Conservation (phyloP, 2,113 vertebrate genomes). For the Zapornia atra region DNA sequence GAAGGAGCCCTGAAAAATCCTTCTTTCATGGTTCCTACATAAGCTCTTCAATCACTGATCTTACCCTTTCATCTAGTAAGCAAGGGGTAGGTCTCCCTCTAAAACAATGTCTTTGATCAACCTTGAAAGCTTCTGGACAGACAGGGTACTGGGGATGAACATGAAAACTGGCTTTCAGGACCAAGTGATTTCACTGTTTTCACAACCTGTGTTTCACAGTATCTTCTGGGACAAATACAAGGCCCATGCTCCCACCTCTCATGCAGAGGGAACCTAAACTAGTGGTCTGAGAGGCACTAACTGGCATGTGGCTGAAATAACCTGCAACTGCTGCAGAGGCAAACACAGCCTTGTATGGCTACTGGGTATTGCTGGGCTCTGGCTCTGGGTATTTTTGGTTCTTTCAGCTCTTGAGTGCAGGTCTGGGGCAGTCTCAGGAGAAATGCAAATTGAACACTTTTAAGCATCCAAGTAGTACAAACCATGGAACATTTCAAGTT, state of each 20-base stretch:
- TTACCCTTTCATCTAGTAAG: conserved; percentile 23
- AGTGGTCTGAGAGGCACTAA: background rate
- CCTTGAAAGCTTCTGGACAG: background rate
- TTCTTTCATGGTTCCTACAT: background rate
- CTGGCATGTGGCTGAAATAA: background rate
- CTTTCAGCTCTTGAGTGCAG: background rate
- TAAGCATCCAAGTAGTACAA: background rate
- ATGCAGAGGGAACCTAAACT: background rate
- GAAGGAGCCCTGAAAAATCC: background rate
- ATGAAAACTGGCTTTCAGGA: background rate
- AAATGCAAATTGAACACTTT: background rate
- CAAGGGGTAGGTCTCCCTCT: background rate
- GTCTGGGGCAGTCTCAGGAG: background rate
- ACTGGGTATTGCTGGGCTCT: background rate
- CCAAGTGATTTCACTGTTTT: background rate
- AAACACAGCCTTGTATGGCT: background rate
- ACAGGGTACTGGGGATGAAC: background rate
- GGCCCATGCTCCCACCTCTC: background rate
- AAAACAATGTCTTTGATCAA: conserved; percentile 38
- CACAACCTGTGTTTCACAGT: background rate
- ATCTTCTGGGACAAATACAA: background rate
- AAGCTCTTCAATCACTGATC: background rate
- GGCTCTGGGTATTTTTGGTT: background rate
- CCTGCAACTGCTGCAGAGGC: background rate
- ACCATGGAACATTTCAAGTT: background rate